phyloP scores from a whole-genome alignment of 1,140 invertebrate genomes.

The Bathynomus jamesi region DNA sequence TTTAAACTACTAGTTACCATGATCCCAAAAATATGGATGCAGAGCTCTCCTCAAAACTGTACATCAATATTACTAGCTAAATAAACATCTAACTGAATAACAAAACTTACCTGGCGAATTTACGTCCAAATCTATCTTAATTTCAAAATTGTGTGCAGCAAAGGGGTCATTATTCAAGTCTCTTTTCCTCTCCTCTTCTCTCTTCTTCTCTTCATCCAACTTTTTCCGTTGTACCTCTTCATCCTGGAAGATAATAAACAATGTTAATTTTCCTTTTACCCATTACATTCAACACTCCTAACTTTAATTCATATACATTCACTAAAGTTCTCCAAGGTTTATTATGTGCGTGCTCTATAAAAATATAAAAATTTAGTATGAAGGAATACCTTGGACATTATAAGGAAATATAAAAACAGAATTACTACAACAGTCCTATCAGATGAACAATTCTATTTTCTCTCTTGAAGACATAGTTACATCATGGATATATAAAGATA shows the following conservation, averaged over 20 bases:
- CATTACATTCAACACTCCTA: background rate
- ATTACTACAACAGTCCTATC: no score
- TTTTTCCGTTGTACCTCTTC: conserved; percentile 7
- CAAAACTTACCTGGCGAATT: conserved; percentile 61
- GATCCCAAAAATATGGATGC: no score
- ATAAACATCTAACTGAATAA: no score
- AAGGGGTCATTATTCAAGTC: conserved; percentile 60
- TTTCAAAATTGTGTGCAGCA: conserved; percentile 91
- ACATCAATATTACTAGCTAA: no score
- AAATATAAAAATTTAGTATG: background rate
- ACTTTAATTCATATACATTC: background rate
- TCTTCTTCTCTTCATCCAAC: conserved; percentile 25
- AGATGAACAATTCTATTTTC: no score
- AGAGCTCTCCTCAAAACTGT: no score
- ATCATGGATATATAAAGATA: no score
- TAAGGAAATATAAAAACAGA: background rate
- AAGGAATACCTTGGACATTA: background rate
- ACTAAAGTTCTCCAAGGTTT: background rate
- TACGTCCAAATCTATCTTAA: conserved; percentile 83
- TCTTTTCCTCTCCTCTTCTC: conserved; percentile 31
- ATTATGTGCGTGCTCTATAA: background rate
- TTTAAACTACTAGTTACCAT: no score
- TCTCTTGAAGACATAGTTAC: no score
- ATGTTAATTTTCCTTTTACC: background rate
- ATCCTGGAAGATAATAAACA: conserved; percentile 2